Evolutionary conservation across 2,888 invertebrate species (phyloP), one percentile per base, ranked within the genome.

Genomic region (Myopa tessellatipennis): DNA sequence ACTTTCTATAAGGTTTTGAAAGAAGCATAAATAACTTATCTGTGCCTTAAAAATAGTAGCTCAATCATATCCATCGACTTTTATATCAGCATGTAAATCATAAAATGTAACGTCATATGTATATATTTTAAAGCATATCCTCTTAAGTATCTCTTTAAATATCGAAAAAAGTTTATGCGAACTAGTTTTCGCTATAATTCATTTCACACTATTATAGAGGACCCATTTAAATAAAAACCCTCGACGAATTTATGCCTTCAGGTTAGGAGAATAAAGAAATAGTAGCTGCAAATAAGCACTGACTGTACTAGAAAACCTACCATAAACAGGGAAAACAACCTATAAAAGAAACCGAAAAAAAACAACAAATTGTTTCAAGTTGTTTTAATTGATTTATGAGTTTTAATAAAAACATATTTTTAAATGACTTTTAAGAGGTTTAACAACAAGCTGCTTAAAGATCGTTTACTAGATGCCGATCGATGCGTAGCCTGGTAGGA

Each of bases 331-430:
- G 14, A 50, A 50, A 50, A 50, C 14, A 50, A 55, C 45, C 45
- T 10, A 45, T 45, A 6, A 45, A 8, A 10, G 10, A 45, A 6
- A 8, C 45, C 70, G 10, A 50, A 69, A 73, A 10, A 10, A 1
- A 67, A 67, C 67, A 26, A 72, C 38, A n/a, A n/a, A n/a, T n/a
- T n/a, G n/a, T 72, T 8, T 14, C 40, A 38, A 74, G 74, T 65
- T 74, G 34, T 74, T 74, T 74, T 74, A 74, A 74, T 74, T 74
- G 74, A 74, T 74, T 74, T 74, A 74, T 74, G 74, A 65, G 74
- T 74, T 74, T 74, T 50, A 74, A 74, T 63, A 73, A 73, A 73
- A 73, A 73, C 65, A 52, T 74, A 65, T 74, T 74, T 65, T 74
- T 74, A 74, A 74, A 74, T 74, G 45, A 65, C 65, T 74, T 74